Base-by-base conservation (phyloP, 1,140 invertebrate genomes). In the Helicorthomorpha holstii region DNA sequence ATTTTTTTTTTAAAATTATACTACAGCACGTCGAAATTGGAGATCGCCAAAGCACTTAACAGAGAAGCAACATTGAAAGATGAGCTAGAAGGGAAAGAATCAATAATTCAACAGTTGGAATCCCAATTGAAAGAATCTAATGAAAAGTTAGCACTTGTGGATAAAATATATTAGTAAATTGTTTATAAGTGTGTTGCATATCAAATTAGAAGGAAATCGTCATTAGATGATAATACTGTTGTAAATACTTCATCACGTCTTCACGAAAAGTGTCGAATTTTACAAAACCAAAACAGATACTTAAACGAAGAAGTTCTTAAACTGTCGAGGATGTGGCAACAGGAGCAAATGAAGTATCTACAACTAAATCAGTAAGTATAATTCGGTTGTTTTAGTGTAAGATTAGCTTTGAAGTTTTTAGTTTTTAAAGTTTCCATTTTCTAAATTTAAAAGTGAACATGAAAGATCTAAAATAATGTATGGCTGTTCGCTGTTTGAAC, bases 211-310 rank as follows among this genome's bases (percentile, higher is more conserved):
- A n/a, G n/a, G n/a, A n/a, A n/a, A n/a, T n/a, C n/a, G n/a, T n/a
- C n/a, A n/a, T n/a, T n/a, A n/a, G n/a, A n/a, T n/a, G n/a, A n/a
- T n/a, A n/a, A n/a, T n/a, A n/a, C n/a, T n/a, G n/a, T n/a, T n/a
- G n/a, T n/a, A n/a, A n/a, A n/a, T n/a, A 7, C 16, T 34, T 34
- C 29, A 7, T 16, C 7, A 7, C 25, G 44, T 46, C 44, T 46
- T 46, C 4, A 46, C 4, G 44, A 25, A 46, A 46, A 65, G 43
- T 57, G 66, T 19, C 57, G 67, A 41, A 63, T 69, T 42, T 56
- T 71, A 42, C 65, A 66, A 49, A 69, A 70, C 54, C 67, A 71
- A 57, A 73, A 72, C 55, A 62, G 67, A 19, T 72, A 72, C 53
- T 57, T 73, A 16, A 71, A 72, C 53, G 64, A 69, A 50, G 71